Evolutionary conservation across 2,888 invertebrate species (phyloP), one percentile per base, ranked within the genome.

Genomic region (Netelia virgata): DNA sequence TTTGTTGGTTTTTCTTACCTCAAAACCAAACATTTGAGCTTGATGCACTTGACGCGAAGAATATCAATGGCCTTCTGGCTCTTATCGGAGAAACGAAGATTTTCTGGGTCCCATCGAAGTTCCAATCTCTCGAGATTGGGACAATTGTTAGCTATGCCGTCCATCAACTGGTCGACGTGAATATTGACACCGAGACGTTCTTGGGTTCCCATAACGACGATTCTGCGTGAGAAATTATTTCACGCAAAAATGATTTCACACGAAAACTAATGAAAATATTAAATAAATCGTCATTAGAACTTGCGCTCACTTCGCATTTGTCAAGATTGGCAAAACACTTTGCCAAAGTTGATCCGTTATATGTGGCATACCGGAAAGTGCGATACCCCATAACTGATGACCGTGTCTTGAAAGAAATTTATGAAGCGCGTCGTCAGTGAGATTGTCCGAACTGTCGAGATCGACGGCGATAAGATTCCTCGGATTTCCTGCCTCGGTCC

Each of bases 11-110:
- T 11, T 16, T 68, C 92, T 94, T 93, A 98, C 98, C 97, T 98
- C 61, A 99, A 95, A 16, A 98, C 98, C 86, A 99, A 96, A 90
- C 99, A 98, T 88, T 97, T 96, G 70, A 99, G 95, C 92, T 98
- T 97, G 0, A 98, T 95, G 91, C 99, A 99, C 92, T 98, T 98
- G 61, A 99, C 98, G 64, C 99, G 96, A 85, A 99, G 95, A 68
- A 99, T 97, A 94, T 99, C 99, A 88, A 99, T 99, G 61, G 99
- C 99, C 94, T 99, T 99, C 94, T 99, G 99, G 92, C 99, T 99
- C 94, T 99, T 99, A 94, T 99, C 99, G 55, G 99, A 99, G 94
- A 99, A 99, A 74, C 99, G 96, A 53, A 99, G 95, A 91, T 99
- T 99, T 91, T 99, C 99, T 0, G 99, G 99, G 94, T 99, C 99